Base-by-base conservation (phyloP, 2,888 invertebrate species). In the Heliconius sara region DNA sequence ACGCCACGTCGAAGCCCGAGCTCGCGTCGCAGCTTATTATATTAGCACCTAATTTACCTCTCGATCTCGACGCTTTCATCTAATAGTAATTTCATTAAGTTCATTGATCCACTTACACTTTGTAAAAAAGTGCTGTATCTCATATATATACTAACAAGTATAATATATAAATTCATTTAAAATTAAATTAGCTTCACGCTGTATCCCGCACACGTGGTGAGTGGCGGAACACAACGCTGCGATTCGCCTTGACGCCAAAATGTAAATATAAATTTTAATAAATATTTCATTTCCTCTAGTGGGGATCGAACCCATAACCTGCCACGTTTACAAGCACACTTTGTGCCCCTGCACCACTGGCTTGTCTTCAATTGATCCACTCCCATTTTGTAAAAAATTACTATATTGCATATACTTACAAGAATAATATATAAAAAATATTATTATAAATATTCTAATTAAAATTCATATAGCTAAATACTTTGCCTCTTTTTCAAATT, bases 21-120 rank as follows among this genome's bases (percentile, higher is more conserved):
- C 71, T 70, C 63, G 70, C 67, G 63, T 43, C 65, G 70, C 52
- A 27, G 81, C 83, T 88, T 87, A 90, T 90, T 89, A 85, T 87
- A 87, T 90, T 89, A 90, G 83, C 86, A 83, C 85, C 86, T 88
- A 88, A 90, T 89, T 89, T 85, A 84, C 87, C 86, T 87, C 84
- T 87, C 85, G 68, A 70, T 70, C 68, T 43, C 43, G 84, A 85
- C 83, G 85, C 87, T 87, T 87, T 88, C 88, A 88, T 87, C 88
- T 86, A 81, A 83, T 81, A 80, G 84, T 88, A 88, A 87, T 79
- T 81, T 76, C 83, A 84, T 85, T 63, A n/a, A 12, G n/a, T 63
- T 30, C 60, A 70, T 63, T 70, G 63, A 25, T 43, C 7, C 5
- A 60, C 43, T 63, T 70, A 22, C 25, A 70, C n/a, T 57, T 57